Evolutionary conservation across 2,888 invertebrate species (phyloP), one percentile per base, ranked within the genome.

Genomic region (Cheilosia impressa): DNA sequence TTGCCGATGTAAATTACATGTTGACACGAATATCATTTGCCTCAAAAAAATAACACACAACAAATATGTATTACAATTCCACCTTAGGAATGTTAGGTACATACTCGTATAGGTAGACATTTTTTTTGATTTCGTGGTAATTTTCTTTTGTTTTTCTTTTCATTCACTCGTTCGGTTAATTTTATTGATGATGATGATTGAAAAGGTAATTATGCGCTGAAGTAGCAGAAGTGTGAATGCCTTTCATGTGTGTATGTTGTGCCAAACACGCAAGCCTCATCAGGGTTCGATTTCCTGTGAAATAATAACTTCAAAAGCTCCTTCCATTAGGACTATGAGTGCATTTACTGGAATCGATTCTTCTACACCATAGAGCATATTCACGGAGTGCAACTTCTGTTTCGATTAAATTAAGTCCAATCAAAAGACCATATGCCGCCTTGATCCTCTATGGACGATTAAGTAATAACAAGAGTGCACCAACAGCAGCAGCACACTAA

Each of bases 381-480:
- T 47, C 38, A 13, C n/a, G 22, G 22, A 27, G 50, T 47, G 5
- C 45, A 53, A 78, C 68, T 34, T 76, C 58, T 72, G 57, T 68
- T 68, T 81, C 57, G 34, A 78, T 62, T 75, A 66, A 85, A 85
- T 72, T 68, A 81, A 85, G 72, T 81, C 66, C 62, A 81, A 77
- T 85, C 85, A 77, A 80, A 81, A 57, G 85, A 76, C 75, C 85
- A 85, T 81, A 85, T 10, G 27, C 57, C 68, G 50, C 34, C 19
- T 50, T 24, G 43, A 34, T 22, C n/a, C 69, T 62, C 76, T 71
- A 68, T 72, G 85, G 71, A 69, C 85, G 85, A 81, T 85, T 85
- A 81, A 81, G 71, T 81, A 81, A 85, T 84, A 80, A 76, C 76
- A 85, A 71, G 81, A 68, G 65, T 72, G 62, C 85, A 80, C 13